Conservation (phyloP, 2,113 vertebrate genomes). For the Ictalurus furcatus region DNA sequence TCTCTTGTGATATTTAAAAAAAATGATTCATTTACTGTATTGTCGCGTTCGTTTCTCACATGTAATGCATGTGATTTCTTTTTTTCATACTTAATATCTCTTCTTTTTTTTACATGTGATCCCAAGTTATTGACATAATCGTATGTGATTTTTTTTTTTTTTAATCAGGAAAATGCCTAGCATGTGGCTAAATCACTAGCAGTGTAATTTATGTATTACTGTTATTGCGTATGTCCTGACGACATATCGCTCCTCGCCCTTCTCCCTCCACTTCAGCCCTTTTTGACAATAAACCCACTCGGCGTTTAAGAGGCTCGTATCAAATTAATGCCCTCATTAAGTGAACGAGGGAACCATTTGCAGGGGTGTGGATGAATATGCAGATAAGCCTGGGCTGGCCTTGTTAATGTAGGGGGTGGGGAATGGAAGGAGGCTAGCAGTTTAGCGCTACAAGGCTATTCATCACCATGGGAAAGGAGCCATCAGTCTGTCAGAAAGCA, state of each 20-base stretch:
- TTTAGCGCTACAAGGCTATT: conserved; percentile 42
- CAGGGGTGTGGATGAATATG: conserved; percentile 47
- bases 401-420: conserved; percentile 53
- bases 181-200: background rate
- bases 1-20: too few species aligned
- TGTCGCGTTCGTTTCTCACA: background rate
- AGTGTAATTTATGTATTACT: background rate
- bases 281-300: conserved; percentile 19
- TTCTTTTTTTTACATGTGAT: background rate
- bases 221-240: background rate
- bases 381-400: conserved; percentile 47
- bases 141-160: background rate
- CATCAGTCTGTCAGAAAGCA: conserved; percentile 26
- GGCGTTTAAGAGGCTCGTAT: conserved; percentile 44
- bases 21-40: too few species aligned
- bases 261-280: background rate
- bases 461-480: conserved; percentile 38
- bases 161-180: background rate
- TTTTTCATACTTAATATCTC: background rate
- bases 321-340: conserved; percentile 60
- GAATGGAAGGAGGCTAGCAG: conserved; percentile 25
- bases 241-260: background rate
- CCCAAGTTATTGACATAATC: background rate
- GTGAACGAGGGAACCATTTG: conserved; percentile 48
- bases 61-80: background rate